Evolutionary conservation across 2,888 invertebrate species (phyloP).

Genomic region (Nomada fucata): DNA sequence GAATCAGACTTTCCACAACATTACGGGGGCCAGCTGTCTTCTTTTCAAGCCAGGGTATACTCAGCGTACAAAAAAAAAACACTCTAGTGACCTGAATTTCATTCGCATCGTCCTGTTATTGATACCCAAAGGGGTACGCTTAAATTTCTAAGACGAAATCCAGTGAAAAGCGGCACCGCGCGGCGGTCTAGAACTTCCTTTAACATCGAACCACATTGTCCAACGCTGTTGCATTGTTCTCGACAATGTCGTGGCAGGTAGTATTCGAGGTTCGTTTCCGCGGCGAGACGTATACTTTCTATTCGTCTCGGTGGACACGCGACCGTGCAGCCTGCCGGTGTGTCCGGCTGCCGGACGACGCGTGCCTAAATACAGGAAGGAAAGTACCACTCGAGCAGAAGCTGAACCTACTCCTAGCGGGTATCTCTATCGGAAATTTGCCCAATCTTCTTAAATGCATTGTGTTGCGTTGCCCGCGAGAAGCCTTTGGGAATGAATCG

Average conservation of each 20-base stretch:
- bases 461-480: not conserved
- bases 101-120: slow-evolving; percentile 17
- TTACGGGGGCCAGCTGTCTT: not conserved
- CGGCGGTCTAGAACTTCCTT: slow-evolving; percentile 39
- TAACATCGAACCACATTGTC: slow-evolving; percentile 55
- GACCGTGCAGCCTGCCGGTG: slow-evolving; percentile 65
- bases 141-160: slow-evolving; percentile 35
- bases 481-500: no score
- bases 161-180: slow-evolving; percentile 36
- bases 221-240: slow-evolving; percentile 64
- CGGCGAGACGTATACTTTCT: slow-evolving; percentile 75
- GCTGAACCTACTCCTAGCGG: slow-evolving; percentile 39
- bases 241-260: slow-evolving; percentile 56
- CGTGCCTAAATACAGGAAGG: slow-evolving; percentile 79
- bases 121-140: slow-evolving; percentile 26
- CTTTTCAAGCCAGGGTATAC: not conserved
- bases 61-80: not conserved
- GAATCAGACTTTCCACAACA: not conserved
- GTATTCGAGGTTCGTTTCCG: slow-evolving; percentile 53
- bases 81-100: slow-evolving; percentile 14
- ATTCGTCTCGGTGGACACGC: slow-evolving; percentile 77
- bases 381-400: slow-evolving; percentile 67
- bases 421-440: slow-evolving; percentile 68
- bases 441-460: slow-evolving; percentile 20
- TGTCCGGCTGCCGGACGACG: slow-evolving; percentile 67